A percentile compares a stretch with the other conserved stretches of the same genome.
Conservation (phyloP, 2,113 vertebrate species). For the Carettochelys insculpta region DNA sequence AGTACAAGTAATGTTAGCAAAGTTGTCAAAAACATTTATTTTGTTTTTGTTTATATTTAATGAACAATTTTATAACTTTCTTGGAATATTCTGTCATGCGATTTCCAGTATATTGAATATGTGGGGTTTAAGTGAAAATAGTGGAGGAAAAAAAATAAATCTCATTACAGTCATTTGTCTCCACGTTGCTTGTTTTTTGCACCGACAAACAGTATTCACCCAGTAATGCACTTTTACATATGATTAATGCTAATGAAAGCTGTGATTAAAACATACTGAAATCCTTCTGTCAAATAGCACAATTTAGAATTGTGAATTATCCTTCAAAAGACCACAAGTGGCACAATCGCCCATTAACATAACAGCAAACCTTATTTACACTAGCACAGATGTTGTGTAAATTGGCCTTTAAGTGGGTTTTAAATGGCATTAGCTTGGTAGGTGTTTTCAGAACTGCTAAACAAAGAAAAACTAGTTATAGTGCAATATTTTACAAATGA, state of each 20-base stretch:
- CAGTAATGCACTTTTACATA: constrained; percentile 53
- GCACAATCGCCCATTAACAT: constrained; percentile 63
- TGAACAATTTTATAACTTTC: constrained; percentile 31
- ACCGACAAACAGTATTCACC: constrained; percentile 1
- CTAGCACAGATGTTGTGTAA: constrained; percentile 47
- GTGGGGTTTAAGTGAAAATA: constrained; percentile 69
- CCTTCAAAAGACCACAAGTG: constrained; percentile 63
- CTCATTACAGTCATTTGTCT: constrained; percentile 69
- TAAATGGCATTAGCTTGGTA: constrained; percentile 56
- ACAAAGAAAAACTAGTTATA: constrained; percentile 35
- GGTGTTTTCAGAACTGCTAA: constrained; percentile 59
- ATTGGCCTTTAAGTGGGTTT: constrained; percentile 59
- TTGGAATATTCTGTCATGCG: constrained; percentile 25
- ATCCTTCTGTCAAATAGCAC: constrained; percentile 56
- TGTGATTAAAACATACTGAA: constrained; percentile 63
- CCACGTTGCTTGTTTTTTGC: neutral
- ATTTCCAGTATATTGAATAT: constrained; percentile 62
- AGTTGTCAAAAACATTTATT: constrained; percentile 40
- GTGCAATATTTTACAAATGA: constrained; percentile 53
- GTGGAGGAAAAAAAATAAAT: constrained; percentile 66
- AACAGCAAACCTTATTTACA: constrained; percentile 53
- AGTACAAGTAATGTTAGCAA: constrained; percentile 64
- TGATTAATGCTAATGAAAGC: constrained; percentile 59
- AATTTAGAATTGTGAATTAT: constrained; percentile 67
- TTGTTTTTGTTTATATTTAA: neutral